These are phyloP conservation scores for Choloepus hoffmanni DNA, from an alignment of 2,113 vertebrate species.

Conservation along the genomic window DNA sequence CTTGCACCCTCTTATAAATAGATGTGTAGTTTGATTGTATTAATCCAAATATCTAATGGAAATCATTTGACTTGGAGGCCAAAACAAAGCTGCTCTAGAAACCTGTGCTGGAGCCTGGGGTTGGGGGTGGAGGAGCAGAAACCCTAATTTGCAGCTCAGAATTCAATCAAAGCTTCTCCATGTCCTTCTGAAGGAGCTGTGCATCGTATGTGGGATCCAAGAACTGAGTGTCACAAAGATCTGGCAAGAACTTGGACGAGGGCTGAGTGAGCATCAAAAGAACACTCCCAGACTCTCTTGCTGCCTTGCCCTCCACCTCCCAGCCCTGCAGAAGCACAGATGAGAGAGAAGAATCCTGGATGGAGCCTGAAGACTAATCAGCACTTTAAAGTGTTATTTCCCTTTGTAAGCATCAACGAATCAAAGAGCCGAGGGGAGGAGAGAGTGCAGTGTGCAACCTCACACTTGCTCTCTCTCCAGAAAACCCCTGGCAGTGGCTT, in stretches of 20 bases:
- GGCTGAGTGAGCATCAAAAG: constrained; percentile 63
- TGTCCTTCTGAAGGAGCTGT: constrained; percentile 43
- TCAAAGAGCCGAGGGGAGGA: constrained; percentile 58
- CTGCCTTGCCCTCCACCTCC: background rate
- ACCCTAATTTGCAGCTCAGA: constrained; percentile 19
- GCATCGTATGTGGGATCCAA: background rate
- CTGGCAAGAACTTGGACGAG: background rate
- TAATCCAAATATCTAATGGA: background rate
- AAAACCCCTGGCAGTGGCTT: constrained; percentile 45
- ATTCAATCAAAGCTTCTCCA: background rate
- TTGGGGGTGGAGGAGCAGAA: background rate
- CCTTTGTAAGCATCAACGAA: constrained; percentile 37
- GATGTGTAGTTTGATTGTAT: background rate
- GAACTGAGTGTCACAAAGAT: constrained; percentile 43
- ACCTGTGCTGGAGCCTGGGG: background rate
- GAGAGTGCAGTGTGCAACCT: constrained; percentile 19
- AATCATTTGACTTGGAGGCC: background rate
- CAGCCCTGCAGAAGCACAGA: constrained; percentile 34
- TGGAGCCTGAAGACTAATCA: constrained; percentile 39
- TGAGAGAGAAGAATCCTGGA: constrained; percentile 32
- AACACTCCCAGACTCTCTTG: constrained; percentile 42
- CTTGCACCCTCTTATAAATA: background rate
- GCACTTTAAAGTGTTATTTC: constrained; percentile 58
- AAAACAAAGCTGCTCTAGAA: background rate
- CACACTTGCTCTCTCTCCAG: constrained; percentile 11